Conservation (phyloP, 2,888 invertebrate genomes). For the Notodonta ziczac region DNA sequence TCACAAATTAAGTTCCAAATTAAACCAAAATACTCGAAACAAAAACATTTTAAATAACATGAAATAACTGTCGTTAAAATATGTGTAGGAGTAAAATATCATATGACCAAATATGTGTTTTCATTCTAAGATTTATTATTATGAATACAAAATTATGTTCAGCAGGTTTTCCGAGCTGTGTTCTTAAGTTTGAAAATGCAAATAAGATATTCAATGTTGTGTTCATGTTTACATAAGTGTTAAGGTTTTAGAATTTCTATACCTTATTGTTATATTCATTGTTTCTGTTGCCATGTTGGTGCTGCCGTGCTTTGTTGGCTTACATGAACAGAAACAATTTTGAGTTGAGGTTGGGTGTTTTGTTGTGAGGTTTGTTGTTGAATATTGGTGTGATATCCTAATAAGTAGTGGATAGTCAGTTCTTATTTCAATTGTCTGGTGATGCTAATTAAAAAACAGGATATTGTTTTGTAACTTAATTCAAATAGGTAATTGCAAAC, state of each 20-base stretch:
- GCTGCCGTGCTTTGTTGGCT: too few species aligned
- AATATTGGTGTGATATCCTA: neutral
- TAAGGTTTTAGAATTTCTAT: neutral
- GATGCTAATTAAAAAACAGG: too few species aligned
- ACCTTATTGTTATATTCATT: neutral
- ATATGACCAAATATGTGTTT: constrained; percentile 28
- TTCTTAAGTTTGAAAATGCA: constrained; percentile 12
- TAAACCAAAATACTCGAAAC: neutral
- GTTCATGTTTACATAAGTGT: neutral
- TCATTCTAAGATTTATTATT: constrained; percentile 20
- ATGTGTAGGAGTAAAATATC: constrained; percentile 37
- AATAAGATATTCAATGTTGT: neutral
- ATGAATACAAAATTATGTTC: constrained; percentile 15
- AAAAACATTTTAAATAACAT: neutral
- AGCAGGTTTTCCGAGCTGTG: neutral
- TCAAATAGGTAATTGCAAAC: too few species aligned
- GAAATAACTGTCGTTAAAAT: constrained; percentile 21
- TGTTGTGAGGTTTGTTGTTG: too few species aligned
- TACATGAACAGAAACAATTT: too few species aligned
- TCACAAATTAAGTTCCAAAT: neutral
- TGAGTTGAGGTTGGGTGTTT: too few species aligned
- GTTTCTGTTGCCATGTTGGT: neutral
- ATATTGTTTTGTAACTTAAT: too few species aligned
- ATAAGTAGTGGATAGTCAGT: too few species aligned
- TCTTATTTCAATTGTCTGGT: too few species aligned